These are phyloP conservation scores for Halotydeus destructor DNA, from an alignment of 1,140 invertebrate genomes.

Conservation along the genomic window DNA sequence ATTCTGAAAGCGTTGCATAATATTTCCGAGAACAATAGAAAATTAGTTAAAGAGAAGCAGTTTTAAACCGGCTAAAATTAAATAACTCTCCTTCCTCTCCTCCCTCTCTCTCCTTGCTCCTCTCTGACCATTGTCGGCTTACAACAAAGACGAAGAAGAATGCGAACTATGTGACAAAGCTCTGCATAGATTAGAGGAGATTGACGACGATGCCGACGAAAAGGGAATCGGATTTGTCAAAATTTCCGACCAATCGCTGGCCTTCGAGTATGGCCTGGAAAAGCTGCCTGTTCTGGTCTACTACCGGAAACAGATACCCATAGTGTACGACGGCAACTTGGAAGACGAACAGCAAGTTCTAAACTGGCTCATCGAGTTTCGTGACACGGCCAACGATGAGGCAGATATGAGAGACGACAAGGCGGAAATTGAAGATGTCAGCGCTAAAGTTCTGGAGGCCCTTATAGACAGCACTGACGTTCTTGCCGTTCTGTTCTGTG, in stretches of 20 bases:
- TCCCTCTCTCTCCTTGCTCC: neutral
- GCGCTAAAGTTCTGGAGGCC: conserved; percentile 37
- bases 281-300: conserved; percentile 69
- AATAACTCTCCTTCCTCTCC: neutral
- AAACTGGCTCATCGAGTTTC: conserved; percentile 19
- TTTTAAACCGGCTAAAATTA: neutral
- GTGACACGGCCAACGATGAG: conserved; percentile 14
- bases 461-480: conserved; percentile 73
- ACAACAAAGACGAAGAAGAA: conserved; percentile 57
- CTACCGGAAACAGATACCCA: conserved; percentile 79
- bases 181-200: conserved; percentile 61
- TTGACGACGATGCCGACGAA: conserved; percentile 86
- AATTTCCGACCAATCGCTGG: conserved; percentile 70
- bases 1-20: too few relatives aligned
- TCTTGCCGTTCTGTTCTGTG: conserved; percentile 22
- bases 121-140: neutral
- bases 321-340: conserved; percentile 51
- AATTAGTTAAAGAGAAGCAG: too few relatives aligned
- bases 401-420: conserved; percentile 41
- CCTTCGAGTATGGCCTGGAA: conserved; percentile 71
- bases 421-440: conserved; percentile 80
- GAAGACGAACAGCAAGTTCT: conserved; percentile 20
- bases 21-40: too few relatives aligned
- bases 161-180: conserved; percentile 76
- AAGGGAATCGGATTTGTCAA: conserved; percentile 83